Conservation (phyloP, 2,797 vertebrate species). For the Pogoniulus pusillus region DNA sequence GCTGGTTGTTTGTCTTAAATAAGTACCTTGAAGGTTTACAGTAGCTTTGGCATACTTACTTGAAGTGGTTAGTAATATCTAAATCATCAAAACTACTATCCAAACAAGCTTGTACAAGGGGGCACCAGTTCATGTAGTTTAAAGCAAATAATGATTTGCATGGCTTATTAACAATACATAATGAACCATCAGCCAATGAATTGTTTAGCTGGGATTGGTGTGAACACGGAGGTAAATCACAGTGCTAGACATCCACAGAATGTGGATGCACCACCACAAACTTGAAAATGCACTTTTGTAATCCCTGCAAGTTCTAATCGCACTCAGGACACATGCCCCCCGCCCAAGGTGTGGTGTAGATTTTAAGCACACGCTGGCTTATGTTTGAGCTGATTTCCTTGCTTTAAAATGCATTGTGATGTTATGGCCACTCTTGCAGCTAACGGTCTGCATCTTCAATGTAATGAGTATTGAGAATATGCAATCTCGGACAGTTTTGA, state of each 20-base stretch:
- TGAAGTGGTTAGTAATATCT: neutral
- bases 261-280: neutral
- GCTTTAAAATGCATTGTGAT: neutral
- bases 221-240: neutral
- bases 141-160: neutral
- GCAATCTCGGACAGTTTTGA: neutral
- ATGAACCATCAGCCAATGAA: neutral
- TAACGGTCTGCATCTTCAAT: neutral
- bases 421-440: neutral
- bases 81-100: neutral
- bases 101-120: neutral
- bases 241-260: neutral
- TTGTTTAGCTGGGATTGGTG: neutral
- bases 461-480: neutral
- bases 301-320: neutral
- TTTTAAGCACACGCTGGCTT: neutral
- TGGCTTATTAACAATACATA: neutral
- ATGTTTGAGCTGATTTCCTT: neutral
- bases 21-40: neutral
- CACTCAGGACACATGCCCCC: fast-evolving
- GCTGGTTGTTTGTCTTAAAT: neutral
- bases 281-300: neutral
- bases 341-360: neutral
- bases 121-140: neutral
- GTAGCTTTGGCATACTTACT: neutral